Conservation (phyloP, 2,888 invertebrate species). For the Catocala nupta region DNA sequence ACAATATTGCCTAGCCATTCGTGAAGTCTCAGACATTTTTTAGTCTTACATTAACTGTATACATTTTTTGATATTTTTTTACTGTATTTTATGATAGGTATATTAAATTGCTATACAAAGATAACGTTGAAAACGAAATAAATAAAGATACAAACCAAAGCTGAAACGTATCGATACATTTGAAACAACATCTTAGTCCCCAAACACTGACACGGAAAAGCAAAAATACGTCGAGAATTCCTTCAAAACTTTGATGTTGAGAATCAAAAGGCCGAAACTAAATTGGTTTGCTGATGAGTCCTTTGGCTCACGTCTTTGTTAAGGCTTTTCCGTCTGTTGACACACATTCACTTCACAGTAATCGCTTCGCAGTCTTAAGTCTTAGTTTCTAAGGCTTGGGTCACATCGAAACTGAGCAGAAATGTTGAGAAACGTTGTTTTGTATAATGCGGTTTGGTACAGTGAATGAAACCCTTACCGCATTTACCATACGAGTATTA, state of each 20-base stretch:
- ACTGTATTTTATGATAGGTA: no score
- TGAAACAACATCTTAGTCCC: background rate
- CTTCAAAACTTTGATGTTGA: conserved; percentile 38
- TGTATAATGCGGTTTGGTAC: background rate
- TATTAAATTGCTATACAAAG: no score
- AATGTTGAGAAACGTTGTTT: background rate
- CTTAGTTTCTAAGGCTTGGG: conserved; percentile 42
- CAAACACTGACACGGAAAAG: conserved; percentile 14
- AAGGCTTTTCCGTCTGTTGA: conserved; percentile 56
- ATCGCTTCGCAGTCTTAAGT: conserved; percentile 52
- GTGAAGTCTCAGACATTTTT: no score
- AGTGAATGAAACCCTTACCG: no score
- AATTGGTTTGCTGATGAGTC: conserved; percentile 53
- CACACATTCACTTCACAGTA: conserved; percentile 59
- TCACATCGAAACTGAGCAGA: conserved; percentile 20
- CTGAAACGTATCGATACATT: background rate
- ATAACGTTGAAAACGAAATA: background rate
- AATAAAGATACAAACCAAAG: background rate
- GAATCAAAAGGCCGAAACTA: conserved; percentile 47
- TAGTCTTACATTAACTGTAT: no score
- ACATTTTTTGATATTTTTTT: no score
- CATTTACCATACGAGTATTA: no score
- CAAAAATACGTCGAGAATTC: conserved; percentile 25
- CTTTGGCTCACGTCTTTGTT: conserved; percentile 49
- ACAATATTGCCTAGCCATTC: no score